Evolutionary conservation across 1,140 invertebrate genomes (phyloP), one percentile per base, ranked within the genome.

Genomic region (Zaprionus ornatus): DNA sequence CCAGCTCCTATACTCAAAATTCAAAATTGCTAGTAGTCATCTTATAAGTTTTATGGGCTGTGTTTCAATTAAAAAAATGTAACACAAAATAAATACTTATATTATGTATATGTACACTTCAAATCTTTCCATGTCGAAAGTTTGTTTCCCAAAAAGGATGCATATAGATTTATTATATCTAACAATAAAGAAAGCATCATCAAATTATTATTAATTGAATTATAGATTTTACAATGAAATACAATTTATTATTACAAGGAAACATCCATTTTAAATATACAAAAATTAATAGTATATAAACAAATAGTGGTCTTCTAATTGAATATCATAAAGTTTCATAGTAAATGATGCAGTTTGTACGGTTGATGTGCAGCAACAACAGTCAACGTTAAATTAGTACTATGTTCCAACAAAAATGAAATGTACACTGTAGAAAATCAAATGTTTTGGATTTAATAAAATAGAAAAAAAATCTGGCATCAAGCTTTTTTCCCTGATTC

Each of bases 381-480:
- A 9, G 40, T 45, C n/a, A 45, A 45, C n/a, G n/a, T 17, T 17
- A 17, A 45, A 45, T 17, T 45, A 45, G 40, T 17, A 45, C 1
- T 45, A 17, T 19, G 40, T 17, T 45, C n/a, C 40, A 45, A 45
- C 40, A n/a, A 45, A 13, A 37, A 37, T 37, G 35, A 45, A 45
- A 45, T 45, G 40, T 45, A 45, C 40, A 45, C n/a, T 45, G 40
- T 45, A 45, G 40, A 17, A 60, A 19, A 13, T 15, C 35, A 63
- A 42, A 17, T 9, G 12, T 17, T 65, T 29, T 1, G n/a, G 40
- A 50, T 45, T 17, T 9, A 45, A 72, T 62, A 57, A 62, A 27
- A 56, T 69, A 69, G 48, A 61, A 55, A 27, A 61, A 62, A 52
- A 19, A 17, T 29, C 35, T 56, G 35, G n/a, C 40, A 7, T 1